Base-by-base conservation (phyloP, 92 coral and sea anemone genomes). In the Epizoanthus illoricatus region DNA sequence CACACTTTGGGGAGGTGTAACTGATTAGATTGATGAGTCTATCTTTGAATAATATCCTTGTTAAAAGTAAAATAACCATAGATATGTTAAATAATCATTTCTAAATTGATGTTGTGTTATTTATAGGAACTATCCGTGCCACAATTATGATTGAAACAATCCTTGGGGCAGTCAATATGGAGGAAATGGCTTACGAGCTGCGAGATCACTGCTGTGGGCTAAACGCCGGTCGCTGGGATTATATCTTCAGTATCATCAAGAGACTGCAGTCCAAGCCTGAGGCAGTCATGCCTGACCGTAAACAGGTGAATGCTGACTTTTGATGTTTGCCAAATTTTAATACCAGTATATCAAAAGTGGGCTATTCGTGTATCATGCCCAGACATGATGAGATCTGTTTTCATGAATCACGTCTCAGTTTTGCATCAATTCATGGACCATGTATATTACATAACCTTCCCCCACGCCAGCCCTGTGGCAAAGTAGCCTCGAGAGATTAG, bases 221-320 rank as follows among this genome's bases (percentile, higher is more conserved):
- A 55, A 96, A 96, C 88, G 99, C 99, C 57, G 99, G 99, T 13
- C 81, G 99, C 54, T 96, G 99, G 99, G 99, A 96, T 80, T 96
- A 96, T 80, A 96, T 96, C 73, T 96, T 96, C 71, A 93, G 98
- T 69, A 91, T 92, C 69, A 96, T 96, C 67, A 96, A 96, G 87
- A 91, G 99, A 70, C 84, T 96, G 28, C 94, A 92, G 85, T 88
- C 82, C 64, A 96, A 90, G 84, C 86, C 92, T 13, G 94, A 96
- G 19, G 94, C 98, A 54, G 88, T 96, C 0, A 64, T 96, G 60
- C 99, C 99, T n/a, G 99, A 96, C 79, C 91, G 99, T 16, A 96
- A 93, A 79, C 95, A 93, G 99, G 99, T 93, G 85, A 52, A 52
- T 52, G 1, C 56, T 1, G 15, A 52, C 3, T 52, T 28, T 10